phyloP scores from a whole-genome alignment of 1,140 invertebrate species.

The Rhopalosiphum maidis region DNA sequence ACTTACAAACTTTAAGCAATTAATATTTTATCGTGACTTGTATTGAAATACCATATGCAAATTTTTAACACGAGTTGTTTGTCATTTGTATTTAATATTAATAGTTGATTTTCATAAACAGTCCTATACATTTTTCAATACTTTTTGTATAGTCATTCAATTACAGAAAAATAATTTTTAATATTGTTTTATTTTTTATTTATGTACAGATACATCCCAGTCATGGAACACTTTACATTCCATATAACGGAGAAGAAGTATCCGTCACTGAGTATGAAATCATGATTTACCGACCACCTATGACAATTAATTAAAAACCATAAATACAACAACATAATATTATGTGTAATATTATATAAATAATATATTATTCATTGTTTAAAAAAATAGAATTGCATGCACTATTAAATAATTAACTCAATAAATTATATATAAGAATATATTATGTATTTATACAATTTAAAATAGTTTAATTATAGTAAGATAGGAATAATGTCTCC shows the following conservation, averaged over 20 bases:
- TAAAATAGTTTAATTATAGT: neutral
- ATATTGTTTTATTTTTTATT: conserved; percentile 53
- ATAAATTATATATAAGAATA: neutral
- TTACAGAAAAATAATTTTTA: neutral
- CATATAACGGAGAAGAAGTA: conserved; percentile 74
- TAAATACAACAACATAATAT: neutral
- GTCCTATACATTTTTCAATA: neutral
- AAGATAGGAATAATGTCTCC: neutral
- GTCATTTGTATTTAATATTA: neutral
- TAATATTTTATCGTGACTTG: neutral
- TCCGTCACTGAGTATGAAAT: conserved; percentile 79
- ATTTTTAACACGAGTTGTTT: neutral
- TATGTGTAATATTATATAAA: neutral
- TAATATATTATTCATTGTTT: neutral
- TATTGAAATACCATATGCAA: no score
- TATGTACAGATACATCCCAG: conserved; percentile 72
- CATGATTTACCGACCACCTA: conserved; percentile 64
- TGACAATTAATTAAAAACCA: neutral
- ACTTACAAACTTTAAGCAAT: neutral
- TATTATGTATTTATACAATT: neutral
- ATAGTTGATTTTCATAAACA: neutral
- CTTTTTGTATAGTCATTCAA: neutral
- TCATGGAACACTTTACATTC: conserved; percentile 75
- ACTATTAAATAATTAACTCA: neutral
- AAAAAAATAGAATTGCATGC: neutral